Evolutionary conservation across 2,888 invertebrate genomes (phyloP).

Genomic region (Acanthococcus lagerstroemiae): DNA sequence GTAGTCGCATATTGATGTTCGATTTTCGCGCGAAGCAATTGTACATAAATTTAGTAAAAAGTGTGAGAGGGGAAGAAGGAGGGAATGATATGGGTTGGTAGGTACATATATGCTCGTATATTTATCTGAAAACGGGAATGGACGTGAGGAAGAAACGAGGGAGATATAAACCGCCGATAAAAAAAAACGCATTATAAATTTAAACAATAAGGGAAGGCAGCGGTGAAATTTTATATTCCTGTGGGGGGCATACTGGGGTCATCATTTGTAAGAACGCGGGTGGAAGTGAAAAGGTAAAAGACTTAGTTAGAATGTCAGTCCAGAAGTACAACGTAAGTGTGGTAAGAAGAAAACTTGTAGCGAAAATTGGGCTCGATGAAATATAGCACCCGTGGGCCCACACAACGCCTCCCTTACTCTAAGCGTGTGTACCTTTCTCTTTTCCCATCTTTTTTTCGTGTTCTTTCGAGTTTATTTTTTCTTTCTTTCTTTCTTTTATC

Average conservation of each 20-base stretch:
- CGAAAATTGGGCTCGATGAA: background rate
- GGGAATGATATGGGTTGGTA: too few species aligned
- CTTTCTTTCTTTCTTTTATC: background rate
- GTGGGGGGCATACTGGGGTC: background rate
- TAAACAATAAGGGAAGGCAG: background rate
- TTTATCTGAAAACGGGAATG: too few species aligned
- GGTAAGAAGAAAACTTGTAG: background rate
- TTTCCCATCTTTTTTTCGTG: background rate
- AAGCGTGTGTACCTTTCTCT: background rate
- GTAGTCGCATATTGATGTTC: too few species aligned
- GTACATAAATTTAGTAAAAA: too few species aligned
- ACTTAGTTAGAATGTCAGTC: background rate
- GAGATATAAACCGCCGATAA: too few species aligned
- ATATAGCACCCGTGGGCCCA: slow-evolving; percentile 3
- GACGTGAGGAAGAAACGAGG: too few species aligned
- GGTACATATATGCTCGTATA: too few species aligned
- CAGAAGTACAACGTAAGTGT: background rate
- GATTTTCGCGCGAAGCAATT: too few species aligned
- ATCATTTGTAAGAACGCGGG: background rate
- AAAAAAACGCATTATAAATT: background rate
- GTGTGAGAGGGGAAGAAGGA: too few species aligned
- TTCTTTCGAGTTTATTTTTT: background rate
- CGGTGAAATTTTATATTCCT: background rate
- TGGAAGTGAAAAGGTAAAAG: background rate
- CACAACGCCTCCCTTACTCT: background rate